phyloP scores from a whole-genome alignment of 2,113 vertebrate species.

The Dunckerocampus dactyliophorus region DNA sequence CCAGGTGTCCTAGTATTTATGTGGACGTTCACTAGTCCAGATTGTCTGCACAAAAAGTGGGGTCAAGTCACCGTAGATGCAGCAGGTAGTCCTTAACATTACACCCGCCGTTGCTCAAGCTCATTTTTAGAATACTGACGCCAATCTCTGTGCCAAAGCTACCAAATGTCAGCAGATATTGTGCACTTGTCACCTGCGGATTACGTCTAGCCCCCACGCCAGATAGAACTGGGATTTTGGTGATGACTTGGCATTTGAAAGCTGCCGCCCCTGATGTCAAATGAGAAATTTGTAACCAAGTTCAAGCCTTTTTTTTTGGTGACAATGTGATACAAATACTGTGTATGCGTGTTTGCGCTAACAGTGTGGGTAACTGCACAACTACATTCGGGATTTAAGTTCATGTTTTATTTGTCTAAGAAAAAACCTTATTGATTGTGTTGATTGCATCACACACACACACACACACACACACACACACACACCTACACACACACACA shows the following conservation, averaged over 20 bases:
- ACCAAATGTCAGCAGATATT: conserved; percentile 47
- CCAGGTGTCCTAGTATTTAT: neutral
- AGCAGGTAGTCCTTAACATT: conserved; percentile 21
- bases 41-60: conserved; percentile 10
- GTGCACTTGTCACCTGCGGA: conserved; percentile 18
- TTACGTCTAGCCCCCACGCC: conserved; percentile 12
- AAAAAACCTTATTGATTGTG: too few species aligned
- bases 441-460: too few species aligned
- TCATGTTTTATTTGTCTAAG: too few species aligned
- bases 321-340: too few species aligned
- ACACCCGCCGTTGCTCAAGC: conserved; percentile 12
- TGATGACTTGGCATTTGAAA: conserved; percentile 51
- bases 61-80: conserved; percentile 16
- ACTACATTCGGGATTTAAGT: too few species aligned
- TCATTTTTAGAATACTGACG: conserved; percentile 33
- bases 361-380: too few species aligned
- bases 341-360: too few species aligned
- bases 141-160: conserved; percentile 17
- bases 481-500: too few species aligned
- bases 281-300: conserved; percentile 20
- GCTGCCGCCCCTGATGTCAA: conserved; percentile 4
- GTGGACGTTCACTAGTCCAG: neutral
- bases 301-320: neutral
- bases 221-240: conserved; percentile 21
- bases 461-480: too few species aligned